Percentiles rank a stretch among this genome's conserved stretches.
phyloP scores from a whole-genome alignment of 2,888 invertebrate species.

The Platynereis dumerilii region DNA sequence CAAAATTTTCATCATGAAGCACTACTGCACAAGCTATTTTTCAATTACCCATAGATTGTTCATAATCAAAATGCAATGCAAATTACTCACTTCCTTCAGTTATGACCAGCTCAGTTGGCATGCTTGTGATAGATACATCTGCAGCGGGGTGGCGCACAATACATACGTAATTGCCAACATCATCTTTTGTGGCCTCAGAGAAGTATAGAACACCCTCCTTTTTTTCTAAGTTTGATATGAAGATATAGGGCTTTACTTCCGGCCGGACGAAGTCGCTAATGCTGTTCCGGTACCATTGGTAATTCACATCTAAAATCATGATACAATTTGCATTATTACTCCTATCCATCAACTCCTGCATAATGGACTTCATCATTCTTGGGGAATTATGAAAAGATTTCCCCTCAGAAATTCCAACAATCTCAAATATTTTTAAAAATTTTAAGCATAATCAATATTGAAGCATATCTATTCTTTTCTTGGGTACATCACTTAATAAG shows the following conservation, averaged over 20 bases:
- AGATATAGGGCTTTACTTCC: constrained; percentile 78
- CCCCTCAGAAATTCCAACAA: too few relatives aligned
- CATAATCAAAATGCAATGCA: too few relatives aligned
- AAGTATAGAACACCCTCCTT: constrained; percentile 97
- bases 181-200: constrained; percentile 87
- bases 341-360: too few relatives aligned
- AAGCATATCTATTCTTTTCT: too few relatives aligned
- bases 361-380: too few relatives aligned
- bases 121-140: constrained; percentile 45
- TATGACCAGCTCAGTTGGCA: constrained; percentile 47
- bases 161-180: constrained; percentile 49
- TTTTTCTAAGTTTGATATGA: constrained; percentile 90
- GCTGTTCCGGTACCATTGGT: constrained; percentile 88
- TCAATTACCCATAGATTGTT: too few relatives aligned
- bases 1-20: background rate
- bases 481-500: too few relatives aligned
- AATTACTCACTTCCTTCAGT: constrained; percentile 47
- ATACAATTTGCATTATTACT: too few relatives aligned
- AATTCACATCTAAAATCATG: constrained; percentile 75
- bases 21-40: too few relatives aligned
- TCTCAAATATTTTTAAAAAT: too few relatives aligned
- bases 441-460: too few relatives aligned
- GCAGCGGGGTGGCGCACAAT: constrained; percentile 33
- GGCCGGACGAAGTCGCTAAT: constrained; percentile 94
- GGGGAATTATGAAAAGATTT: too few relatives aligned